Evolutionary conservation across 2,888 invertebrate genomes (phyloP).

Genomic region (Caenorhabditis sp.): DNA sequence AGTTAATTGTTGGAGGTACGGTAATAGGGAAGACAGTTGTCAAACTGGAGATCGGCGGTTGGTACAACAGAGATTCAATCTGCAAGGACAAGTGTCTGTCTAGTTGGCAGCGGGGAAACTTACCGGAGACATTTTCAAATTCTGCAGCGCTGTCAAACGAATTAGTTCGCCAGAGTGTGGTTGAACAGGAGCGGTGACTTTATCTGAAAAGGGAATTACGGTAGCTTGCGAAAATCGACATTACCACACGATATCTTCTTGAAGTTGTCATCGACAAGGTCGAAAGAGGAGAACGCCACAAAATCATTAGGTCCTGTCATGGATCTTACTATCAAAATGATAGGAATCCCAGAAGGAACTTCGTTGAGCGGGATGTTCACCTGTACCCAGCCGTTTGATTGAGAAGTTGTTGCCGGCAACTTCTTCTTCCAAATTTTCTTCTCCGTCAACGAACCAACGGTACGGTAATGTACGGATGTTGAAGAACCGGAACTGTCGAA

Average conservation of each 20-base stretch:
- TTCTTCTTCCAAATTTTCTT: slow-evolving; percentile 29
- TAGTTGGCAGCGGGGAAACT: not conserved
- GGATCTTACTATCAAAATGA: slow-evolving; percentile 28
- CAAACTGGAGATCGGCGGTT: slow-evolving; percentile 45
- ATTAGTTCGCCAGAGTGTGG: slow-evolving; percentile 31
- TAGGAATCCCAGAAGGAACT: slow-evolving; percentile 21
- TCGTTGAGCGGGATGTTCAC: slow-evolving; percentile 18
- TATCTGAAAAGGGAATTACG: slow-evolving; percentile 19
- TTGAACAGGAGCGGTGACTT: slow-evolving; percentile 36
- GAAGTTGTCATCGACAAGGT: slow-evolving; percentile 39
- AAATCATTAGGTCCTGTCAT: slow-evolving; percentile 45
- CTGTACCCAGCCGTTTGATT: slow-evolving; percentile 9
- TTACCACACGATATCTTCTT: slow-evolving; percentile 42
- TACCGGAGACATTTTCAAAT: slow-evolving; percentile 55
- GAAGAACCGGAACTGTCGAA: slow-evolving; percentile 37
- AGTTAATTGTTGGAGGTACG: slow-evolving; percentile 19
- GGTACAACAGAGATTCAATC: slow-evolving; percentile 52
- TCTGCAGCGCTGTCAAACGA: slow-evolving; percentile 58
- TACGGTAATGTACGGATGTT: slow-evolving; percentile 28
- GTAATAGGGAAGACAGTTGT: slow-evolving; percentile 16
- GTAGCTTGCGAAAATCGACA: not conserved
- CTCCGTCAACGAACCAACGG: slow-evolving; percentile 38
- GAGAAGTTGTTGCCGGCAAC: not conserved
- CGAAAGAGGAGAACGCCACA: slow-evolving; percentile 45
- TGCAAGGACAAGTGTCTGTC: slow-evolving; percentile 5